Conservation (phyloP, 2,797 vertebrate species). For the Liasis olivaceus region DNA sequence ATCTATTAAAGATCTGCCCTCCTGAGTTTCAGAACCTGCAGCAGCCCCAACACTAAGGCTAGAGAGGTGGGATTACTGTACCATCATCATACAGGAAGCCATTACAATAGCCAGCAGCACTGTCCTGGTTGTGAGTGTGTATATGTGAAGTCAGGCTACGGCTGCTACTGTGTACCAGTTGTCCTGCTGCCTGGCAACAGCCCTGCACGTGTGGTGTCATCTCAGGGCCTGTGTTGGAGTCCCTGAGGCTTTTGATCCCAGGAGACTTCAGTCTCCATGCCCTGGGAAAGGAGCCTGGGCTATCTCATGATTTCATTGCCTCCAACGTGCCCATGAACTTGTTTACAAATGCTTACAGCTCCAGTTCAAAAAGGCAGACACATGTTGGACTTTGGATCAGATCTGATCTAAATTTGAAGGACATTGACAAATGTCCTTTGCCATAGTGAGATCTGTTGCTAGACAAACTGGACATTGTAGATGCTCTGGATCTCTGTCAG, state of each 20-base stretch:
- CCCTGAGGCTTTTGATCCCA: neutral
- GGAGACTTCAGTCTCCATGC: neutral
- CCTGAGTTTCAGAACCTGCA: neutral
- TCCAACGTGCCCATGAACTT: neutral
- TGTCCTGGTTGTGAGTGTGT: neutral
- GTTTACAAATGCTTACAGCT: neutral
- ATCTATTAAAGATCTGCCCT: too few species aligned
- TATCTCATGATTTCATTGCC: neutral
- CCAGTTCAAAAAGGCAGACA: neutral
- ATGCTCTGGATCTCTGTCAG: neutral
- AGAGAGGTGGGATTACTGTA: neutral
- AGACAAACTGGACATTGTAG: neutral
- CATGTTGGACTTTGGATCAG: neutral
- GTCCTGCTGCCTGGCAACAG: neutral
- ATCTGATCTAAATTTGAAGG: neutral
- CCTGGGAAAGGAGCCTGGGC: neutral
- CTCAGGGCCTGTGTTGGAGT: neutral
- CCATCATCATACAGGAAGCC: neutral
- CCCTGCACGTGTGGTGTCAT: neutral
- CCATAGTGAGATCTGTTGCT: neutral
- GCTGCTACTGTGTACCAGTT: neutral
- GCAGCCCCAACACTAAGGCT: neutral
- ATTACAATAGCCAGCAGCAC: neutral
- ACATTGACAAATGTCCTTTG: neutral
- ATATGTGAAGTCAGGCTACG: neutral